Evolutionary conservation across 2,888 invertebrate species (phyloP), one percentile per base, ranked within the genome.

Genomic region (Aleiodes testaceus): DNA sequence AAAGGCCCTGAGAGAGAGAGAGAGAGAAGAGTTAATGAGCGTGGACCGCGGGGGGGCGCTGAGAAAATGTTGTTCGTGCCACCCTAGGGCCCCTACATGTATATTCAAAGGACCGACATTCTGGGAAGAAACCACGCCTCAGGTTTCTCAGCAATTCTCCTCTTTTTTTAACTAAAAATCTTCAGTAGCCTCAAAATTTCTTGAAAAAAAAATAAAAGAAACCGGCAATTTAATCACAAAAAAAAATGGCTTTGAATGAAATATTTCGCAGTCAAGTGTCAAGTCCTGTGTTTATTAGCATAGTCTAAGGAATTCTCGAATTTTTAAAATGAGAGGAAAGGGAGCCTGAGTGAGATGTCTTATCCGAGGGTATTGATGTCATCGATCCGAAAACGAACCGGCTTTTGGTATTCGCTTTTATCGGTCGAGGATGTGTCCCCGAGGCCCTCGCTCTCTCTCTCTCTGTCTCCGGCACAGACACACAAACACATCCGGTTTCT

Each of bases 11-110:
- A 44, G 72, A 73, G 45, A 53, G 69, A 74, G 72, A 73, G 78
- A 77, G 78, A 74, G 80, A 72, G 36, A 22, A 30, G 81, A 82
- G 85, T 85, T 86, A 87, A 86, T 86, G 85, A 86, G 86, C 84
- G 80, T 79, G 81, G 82, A 84, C 84, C 80, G 82, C 84, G 82
- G 84, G 85, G 83, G 83, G 84, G 81, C 82, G 59, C 66, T 72
- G 72, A 72, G 76, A 77, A 77, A 75, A 74, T 61, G 73, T 66
- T 70, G 69, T 74, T 63, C 65, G 65, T 65, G 59, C 66, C 66
- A 70, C 69, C 71, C 70, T 44, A 20, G 61, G 70, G 66, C 42
- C 61, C 50, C 63, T 59, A 63, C 47, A 45, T 63, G 18, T 63
- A 47, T 69, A 53, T 63, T 44, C 50, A 50, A 67, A 67, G 67